phyloP scores from a whole-genome alignment of 2,888 invertebrate genomes.

The Brassicogethes aeneus region DNA sequence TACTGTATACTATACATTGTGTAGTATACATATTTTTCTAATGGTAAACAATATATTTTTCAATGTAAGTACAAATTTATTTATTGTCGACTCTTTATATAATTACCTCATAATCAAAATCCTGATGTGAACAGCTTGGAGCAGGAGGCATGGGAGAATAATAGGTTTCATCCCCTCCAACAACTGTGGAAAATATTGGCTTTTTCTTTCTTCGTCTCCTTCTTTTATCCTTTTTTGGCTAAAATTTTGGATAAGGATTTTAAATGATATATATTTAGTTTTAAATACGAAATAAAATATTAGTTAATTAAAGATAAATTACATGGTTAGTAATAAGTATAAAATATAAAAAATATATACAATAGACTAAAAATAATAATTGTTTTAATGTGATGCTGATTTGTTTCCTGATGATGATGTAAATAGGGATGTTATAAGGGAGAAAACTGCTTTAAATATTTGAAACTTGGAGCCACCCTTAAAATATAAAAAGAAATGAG shows the following conservation, averaged over 20 bases:
- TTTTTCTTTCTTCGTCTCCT: neutral
- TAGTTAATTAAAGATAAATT: neutral
- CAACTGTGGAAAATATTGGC: neutral
- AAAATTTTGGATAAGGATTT: too few species aligned
- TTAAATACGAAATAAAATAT: too few species aligned
- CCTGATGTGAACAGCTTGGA: neutral
- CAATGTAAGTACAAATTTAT: too few species aligned
- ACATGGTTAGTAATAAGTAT: neutral
- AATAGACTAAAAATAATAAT: too few species aligned
- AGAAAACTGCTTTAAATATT: constrained; percentile 33
- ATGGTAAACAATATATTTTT: too few species aligned
- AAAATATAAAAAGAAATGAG: too few species aligned
- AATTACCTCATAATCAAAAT: neutral
- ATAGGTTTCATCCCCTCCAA: neutral
- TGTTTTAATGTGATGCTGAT: neutral
- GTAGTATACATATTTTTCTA: too few species aligned
- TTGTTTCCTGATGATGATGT: constrained; percentile 25
- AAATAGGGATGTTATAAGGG: constrained; percentile 32
- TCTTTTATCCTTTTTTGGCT: too few species aligned
- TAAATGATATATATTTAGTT: too few species aligned
- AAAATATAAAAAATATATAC: too few species aligned
- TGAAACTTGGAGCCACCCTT: constrained; percentile 19
- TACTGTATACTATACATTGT: too few species aligned
- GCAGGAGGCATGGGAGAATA: neutral
- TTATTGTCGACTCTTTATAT: too few species aligned